Base-by-base conservation (phyloP, 2,888 invertebrate genomes). In the Hedya salicella region DNA sequence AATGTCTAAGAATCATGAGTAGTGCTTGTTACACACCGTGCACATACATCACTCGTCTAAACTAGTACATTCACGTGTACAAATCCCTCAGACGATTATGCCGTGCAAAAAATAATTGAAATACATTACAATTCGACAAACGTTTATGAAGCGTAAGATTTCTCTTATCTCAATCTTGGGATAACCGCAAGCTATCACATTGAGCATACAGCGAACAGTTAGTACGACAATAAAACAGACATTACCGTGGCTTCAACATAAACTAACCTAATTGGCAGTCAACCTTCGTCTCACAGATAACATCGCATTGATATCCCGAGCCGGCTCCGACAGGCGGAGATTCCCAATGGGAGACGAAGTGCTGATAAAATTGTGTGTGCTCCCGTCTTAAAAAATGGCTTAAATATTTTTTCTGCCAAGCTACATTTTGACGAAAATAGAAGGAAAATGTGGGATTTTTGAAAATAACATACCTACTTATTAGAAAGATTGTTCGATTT, bases 181-280 rank as follows among this genome's bases (percentile, higher is more conserved):
- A 44, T 44, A 44, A 32, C 44, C 44, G 11, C 36, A 44, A 36
- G 44, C 32, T 36, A 62, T 36, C 44, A 8, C 19, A 53, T 52
- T 19, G 19, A 62, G 16, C 19, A 36, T 53, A 53, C 21, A 62
- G 32, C 32, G 62, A 62, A 44, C 46, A 53, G 62, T 54, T 62
- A 62, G 53, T 54, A 25, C 19, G 25, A 25, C 46, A 54, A 62
- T 62, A 62, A 54, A 62, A 44, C 36, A 62, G 50, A 62, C 44
- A 62, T 62, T 53, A 62, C 62, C 46, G 25, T 49, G 40, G 16
- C 53, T 54, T 62, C 25, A 53, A 53, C 53, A 62, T 53, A 62
- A 54, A 62, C 62, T 62, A 62, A 39, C 62, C 62, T 62, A 62
- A 62, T 62, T 62, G 54, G 62, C 54, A 62, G 62, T 62, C 62